Base-by-base conservation (phyloP, 2,888 invertebrate species). In the Perdita meconis region DNA sequence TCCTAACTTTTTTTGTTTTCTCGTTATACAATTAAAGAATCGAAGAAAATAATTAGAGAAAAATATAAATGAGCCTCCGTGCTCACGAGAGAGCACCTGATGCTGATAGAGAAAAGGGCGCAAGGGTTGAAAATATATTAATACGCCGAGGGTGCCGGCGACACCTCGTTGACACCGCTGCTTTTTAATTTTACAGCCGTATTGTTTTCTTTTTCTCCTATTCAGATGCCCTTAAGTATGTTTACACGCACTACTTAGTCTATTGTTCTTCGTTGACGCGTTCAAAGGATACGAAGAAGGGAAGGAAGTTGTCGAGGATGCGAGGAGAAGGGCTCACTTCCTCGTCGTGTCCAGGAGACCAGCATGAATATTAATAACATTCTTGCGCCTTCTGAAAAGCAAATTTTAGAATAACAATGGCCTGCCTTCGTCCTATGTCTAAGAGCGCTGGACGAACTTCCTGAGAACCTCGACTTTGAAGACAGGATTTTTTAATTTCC, bases 181-280 rank as follows among this genome's bases (percentile, higher is more conserved):
- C 44, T 74, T 74, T 70, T 74, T 78, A 70, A 78, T 79, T 78
- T 63, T 68, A 12, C 47, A 56, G 36, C 26, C 24, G 24, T 10
- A 36, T 24, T 8, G 34, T 50, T 40, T 38, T 60, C 26, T 63
- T 60, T 36, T 36, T 19, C 22, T 6, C 30, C 19, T 30, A 40
- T 70, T 44, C 66, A 26, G 24, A 12, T 40, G n/a, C 65, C 64
- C 66, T 63, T 71, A 74, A 70, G 75, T 66, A 73, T 65, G 66
- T 80, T 80, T 76, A 72, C 75, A 73, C 24, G 81, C 73, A 47
- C 71, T 67, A 71, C 67, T 74, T 75, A 75, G 65, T 67, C 67
- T 67, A 80, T 79, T 72, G 77, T 77, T 53, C 38, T 30, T 19
- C 44, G 42, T 22, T 40, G 66, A 66, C 30, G 60, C 30, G 61